Percentiles rank a stretch among this genome's conserved stretches.
Evolutionary conservation across 2,113 vertebrate genomes (phyloP).

Genomic region (Ceyx melanurus): DNA sequence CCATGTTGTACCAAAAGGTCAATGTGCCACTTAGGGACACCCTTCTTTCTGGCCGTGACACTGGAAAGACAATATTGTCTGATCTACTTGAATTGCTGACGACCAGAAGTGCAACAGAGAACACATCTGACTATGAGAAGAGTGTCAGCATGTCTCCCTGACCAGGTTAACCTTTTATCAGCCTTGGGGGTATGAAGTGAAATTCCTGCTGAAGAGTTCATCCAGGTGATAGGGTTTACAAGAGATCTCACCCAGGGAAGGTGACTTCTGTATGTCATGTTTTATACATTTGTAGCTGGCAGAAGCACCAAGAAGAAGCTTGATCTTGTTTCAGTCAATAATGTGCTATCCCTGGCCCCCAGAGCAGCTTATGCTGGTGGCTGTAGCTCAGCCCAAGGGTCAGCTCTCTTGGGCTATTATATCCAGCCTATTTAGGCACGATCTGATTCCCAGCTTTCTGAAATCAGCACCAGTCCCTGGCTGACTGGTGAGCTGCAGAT

Average conservation of each 20-base stretch:
- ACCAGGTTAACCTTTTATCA: neutral
- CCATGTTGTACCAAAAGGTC: neutral
- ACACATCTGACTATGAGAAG: fast-evolving
- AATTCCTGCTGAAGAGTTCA: neutral
- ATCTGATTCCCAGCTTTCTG: neutral
- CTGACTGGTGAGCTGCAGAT: fast-evolving
- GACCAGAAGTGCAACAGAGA: neutral
- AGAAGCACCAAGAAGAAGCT: neutral
- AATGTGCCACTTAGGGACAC: neutral
- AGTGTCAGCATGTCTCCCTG: neutral
- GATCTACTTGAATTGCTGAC: neutral
- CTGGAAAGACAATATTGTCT: neutral
- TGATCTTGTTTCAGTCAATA: neutral
- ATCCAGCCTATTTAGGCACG: neutral
- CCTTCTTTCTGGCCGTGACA: neutral
- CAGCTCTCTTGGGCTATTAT: neutral
- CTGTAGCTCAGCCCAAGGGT: neutral
- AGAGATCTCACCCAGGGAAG: neutral
- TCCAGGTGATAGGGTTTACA: neutral
- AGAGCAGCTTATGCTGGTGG: neutral
- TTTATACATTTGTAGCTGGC: neutral
- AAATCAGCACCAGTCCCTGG: fast-evolving
- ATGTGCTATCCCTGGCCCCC: fast-evolving
- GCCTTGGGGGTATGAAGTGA: neutral
- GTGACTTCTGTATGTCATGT: neutral